Base-by-base conservation (phyloP, 2,888 invertebrate species). In the Andrena bicolor region DNA sequence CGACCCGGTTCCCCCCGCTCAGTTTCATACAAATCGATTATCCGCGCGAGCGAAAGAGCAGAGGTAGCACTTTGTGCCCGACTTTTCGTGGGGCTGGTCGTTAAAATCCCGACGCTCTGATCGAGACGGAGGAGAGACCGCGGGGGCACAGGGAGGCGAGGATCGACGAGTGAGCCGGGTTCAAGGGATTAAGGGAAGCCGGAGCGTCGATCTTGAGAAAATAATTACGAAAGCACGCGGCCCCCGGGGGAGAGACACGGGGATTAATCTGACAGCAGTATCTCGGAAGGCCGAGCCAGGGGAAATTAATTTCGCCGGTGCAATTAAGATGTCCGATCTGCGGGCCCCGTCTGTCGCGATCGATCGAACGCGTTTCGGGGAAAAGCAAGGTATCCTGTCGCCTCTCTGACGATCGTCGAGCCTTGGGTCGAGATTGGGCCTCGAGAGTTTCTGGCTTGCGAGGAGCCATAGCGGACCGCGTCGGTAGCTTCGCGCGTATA, bases 281-380 rank as follows among this genome's bases (percentile, higher is more conserved):
- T 87, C 86, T 87, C 77, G 86, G 76, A 65, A 76, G 76, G 53
- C 58, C 71, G 49, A 48, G 66, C 60, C 64, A 35, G 71, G 66
- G 76, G 78, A 86, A 87, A 88, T 88, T 88, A 87, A 88, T 88
- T 88, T 88, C 77, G 83, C 69, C 64, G 72, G 75, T 63, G 88
- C 86, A 88, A 88, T 88, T 88, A 88, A 88, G 86, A 88, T 85
- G 85, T 85, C 76, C 80, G 61, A 87, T 87, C 81, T 76, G 77
- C 53, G 75, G 8, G 69, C 30, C 70, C 26, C 35, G 61, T 61
- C 63, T 56, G 75, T 85, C 78, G 69, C 73, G 77, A 84, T 84
- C 87, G 87, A 86, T 84, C 82, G 80, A 76, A 64, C 60, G 69
- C 53, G 23, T 63, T 76, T 81, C 64, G 64, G 20, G 72, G 77